Conservation (phyloP, 53 echinoderm and acorn worm genomes). For the Patiria pectinifera region DNA sequence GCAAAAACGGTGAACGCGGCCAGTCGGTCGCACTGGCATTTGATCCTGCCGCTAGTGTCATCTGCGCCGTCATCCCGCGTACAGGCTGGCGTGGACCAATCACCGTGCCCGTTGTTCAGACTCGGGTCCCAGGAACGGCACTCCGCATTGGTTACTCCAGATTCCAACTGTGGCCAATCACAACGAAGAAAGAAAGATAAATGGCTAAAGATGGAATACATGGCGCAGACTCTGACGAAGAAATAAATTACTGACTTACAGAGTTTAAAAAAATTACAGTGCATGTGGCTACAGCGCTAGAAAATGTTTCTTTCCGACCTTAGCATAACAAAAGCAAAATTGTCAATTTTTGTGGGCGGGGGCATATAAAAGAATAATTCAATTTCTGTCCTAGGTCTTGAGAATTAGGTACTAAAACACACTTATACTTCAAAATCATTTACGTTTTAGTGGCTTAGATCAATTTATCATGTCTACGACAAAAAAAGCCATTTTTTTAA, state of each 20-base stretch:
- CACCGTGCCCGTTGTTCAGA: slow-evolving; percentile 50
- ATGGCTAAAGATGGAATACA: not conserved
- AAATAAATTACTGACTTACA: not conserved
- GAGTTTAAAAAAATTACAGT: too few species aligned
- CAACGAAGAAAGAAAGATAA: not conserved
- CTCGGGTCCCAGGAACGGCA: slow-evolving; percentile 51
- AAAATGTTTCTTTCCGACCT: too few species aligned
- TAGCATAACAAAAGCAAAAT: too few species aligned
- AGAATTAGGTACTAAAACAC: too few species aligned
- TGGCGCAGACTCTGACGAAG: not conserved
- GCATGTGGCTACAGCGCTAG: too few species aligned
- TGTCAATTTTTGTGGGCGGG: too few species aligned
- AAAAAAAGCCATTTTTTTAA: too few species aligned
- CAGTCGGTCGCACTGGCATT: slow-evolving; percentile 53
- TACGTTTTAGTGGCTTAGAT: too few species aligned
- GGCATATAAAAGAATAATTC: too few species aligned
- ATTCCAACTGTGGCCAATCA: slow-evolving; percentile 14
- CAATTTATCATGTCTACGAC: too few species aligned
- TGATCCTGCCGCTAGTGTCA: slow-evolving; percentile 12
- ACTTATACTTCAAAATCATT: too few species aligned
- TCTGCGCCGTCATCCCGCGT: not conserved
- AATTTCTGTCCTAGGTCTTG: too few species aligned
- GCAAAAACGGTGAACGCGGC: slow-evolving; percentile 54
- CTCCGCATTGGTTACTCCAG: slow-evolving; percentile 27
- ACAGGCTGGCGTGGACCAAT: slow-evolving; percentile 54